Conservation (phyloP, 2,888 invertebrate genomes). For the Nemotelus pantherinus region DNA sequence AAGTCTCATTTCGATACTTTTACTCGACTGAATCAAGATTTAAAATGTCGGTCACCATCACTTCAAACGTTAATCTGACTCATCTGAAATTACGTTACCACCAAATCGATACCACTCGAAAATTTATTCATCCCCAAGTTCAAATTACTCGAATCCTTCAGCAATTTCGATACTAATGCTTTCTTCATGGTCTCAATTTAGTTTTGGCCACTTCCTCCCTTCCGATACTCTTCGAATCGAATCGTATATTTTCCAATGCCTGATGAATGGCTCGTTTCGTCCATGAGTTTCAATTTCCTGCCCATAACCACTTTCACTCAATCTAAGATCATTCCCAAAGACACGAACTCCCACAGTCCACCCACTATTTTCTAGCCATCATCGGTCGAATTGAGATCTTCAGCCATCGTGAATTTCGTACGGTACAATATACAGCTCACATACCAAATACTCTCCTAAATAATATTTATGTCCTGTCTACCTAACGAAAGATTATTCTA, state of each 20-base stretch:
- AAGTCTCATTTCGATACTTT: too few relatives aligned
- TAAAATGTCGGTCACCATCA: too few relatives aligned
- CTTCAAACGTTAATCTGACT: too few relatives aligned
- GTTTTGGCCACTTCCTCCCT: neutral
- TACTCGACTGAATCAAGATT: too few relatives aligned
- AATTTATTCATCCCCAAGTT: too few relatives aligned
- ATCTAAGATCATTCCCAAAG: neutral
- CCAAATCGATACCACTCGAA: too few relatives aligned
- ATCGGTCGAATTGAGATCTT: neutral
- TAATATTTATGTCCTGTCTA: constrained; percentile 5
- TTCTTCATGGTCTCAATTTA: neutral
- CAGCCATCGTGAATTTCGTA: neutral
- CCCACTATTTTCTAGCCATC: neutral
- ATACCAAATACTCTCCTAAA: neutral
- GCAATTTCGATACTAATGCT: too few relatives aligned
- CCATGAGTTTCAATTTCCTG: constrained; percentile 25
- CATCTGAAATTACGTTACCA: too few relatives aligned
- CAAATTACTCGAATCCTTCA: too few relatives aligned
- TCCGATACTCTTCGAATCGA: neutral
- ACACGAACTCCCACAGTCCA: neutral
- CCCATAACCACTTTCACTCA: neutral
- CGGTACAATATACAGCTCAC: neutral
- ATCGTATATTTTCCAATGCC: neutral
- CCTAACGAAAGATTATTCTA: neutral
- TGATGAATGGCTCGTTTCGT: constrained; percentile 1